phyloP scores from a whole-genome alignment of 2,113 vertebrate genomes.

The Mormoops blainvillei region DNA sequence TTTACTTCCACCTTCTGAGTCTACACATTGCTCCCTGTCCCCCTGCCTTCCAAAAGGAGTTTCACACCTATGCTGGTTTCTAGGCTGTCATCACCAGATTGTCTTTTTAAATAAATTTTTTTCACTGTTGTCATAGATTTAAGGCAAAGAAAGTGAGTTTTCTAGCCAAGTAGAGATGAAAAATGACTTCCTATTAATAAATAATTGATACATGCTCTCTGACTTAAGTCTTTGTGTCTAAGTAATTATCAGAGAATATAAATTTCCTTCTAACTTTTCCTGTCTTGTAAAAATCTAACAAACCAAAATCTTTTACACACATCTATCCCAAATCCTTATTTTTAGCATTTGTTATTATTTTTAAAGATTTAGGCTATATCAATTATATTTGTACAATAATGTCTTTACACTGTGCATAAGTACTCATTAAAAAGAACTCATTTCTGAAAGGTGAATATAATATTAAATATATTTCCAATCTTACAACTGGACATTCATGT shows the following conservation, averaged over 20 bases:
- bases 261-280: neutral
- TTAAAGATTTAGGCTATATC: neutral
- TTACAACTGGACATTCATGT: neutral
- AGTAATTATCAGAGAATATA: neutral
- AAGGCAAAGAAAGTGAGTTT: neutral
- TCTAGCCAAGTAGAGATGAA: neutral
- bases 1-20: neutral
- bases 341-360: neutral
- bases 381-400: neutral
- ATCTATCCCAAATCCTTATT: neutral
- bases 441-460: neutral
- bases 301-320: neutral
- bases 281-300: neutral
- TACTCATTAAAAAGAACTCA: neutral
- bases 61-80: neutral
- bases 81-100: neutral
- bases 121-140: neutral
- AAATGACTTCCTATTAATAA: neutral
- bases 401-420: neutral
- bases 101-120: neutral
- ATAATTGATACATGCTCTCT: neutral
- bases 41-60: neutral
- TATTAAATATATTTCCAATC: neutral
- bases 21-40: neutral
- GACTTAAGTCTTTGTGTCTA: constrained; percentile 5